These are phyloP conservation scores for Phenganax stokvisi DNA, from an alignment of 92 coral and sea anemone species.

Conservation along the genomic window DNA sequence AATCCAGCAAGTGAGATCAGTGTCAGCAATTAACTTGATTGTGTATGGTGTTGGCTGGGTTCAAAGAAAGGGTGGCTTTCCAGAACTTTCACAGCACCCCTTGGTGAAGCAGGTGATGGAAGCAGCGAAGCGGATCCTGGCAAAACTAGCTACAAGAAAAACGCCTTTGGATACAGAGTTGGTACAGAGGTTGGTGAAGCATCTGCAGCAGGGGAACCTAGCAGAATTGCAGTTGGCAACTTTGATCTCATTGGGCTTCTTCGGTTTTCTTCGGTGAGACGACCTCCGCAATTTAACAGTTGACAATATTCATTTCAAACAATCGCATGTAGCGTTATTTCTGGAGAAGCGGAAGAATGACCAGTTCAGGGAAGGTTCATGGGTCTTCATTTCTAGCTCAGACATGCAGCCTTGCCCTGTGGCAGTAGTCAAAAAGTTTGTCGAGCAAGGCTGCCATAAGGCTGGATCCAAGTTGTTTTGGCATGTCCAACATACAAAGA, in stretches of 20 bases:
- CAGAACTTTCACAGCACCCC: constrained; percentile 35
- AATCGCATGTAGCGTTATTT: constrained; percentile 40
- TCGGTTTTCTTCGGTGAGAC: constrained; percentile 46
- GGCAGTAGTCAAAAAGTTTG: constrained; percentile 38
- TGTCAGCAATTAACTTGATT: constrained; percentile 7
- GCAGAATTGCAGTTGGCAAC: constrained; percentile 41
- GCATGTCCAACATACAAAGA: constrained; percentile 36
- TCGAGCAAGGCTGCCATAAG: constrained; percentile 17
- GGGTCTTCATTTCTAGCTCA: constrained; percentile 37
- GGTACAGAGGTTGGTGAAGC: constrained; percentile 30
- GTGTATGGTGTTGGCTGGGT: constrained; percentile 27
- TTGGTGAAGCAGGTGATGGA: constrained; percentile 40
- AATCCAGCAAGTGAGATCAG: constrained; percentile 22
- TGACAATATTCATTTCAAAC: constrained; percentile 30
- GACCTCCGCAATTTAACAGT: constrained; percentile 39
- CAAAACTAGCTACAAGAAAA: constrained; percentile 30
- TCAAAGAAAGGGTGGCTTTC: constrained; percentile 27
- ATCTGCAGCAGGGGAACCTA: constrained; percentile 34
- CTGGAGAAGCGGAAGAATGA: constrained; percentile 35
- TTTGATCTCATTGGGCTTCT: constrained; percentile 34
- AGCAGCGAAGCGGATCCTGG: constrained; percentile 50
- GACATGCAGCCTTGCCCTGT: constrained; percentile 26
- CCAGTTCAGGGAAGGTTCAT: constrained; percentile 47
- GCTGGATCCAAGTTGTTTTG: constrained; percentile 41
- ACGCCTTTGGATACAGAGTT: constrained; percentile 18